A percentile compares a stretch with the other conserved stretches of the same genome.
These are phyloP conservation scores for Ectropis grisescens DNA, from an alignment of 1,140 invertebrate species.

Conservation along the genomic window DNA sequence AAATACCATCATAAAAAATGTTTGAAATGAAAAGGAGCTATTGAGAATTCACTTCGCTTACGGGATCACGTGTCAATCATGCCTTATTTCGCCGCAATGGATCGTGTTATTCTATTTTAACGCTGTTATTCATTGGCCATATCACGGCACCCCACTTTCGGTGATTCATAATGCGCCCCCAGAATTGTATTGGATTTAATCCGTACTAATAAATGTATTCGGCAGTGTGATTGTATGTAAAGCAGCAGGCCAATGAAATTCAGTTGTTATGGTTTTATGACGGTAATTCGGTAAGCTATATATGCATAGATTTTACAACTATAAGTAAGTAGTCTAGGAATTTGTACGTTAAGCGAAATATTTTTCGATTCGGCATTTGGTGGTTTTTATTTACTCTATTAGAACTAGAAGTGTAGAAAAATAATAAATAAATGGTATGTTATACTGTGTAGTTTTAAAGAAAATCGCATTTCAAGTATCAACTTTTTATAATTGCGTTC, in stretches of 20 bases:
- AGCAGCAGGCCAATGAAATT: neutral
- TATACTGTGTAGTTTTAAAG: too few species aligned
- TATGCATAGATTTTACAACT: slow-evolving; percentile 7
- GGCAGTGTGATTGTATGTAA: slow-evolving; percentile 6
- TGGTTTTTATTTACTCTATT: too few species aligned
- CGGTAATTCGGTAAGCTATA: too few species aligned
- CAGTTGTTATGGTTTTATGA: too few species aligned
- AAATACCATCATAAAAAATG: slow-evolving; percentile 41
- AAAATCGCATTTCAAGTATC: too few species aligned
- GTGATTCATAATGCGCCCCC: slow-evolving; percentile 22
- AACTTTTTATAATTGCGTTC: too few species aligned
- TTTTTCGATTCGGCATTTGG: too few species aligned
- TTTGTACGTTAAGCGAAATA: too few species aligned
- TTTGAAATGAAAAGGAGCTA: slow-evolving; percentile 26
- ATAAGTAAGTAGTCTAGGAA: too few species aligned
- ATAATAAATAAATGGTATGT: too few species aligned
- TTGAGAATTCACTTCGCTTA: slow-evolving; percentile 33
- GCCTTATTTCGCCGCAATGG: slow-evolving; percentile 33
- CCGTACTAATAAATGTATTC: slow-evolving; percentile 18
- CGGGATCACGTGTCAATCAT: slow-evolving; percentile 62
- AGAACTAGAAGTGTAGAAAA: too few species aligned
- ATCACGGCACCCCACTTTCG: slow-evolving; percentile 33
- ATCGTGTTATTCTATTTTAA: slow-evolving; percentile 53
- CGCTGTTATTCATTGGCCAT: slow-evolving; percentile 53
- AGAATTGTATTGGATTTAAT: slow-evolving; percentile 25